phyloP scores from a whole-genome alignment of 2,113 vertebrate genomes.

The Mirza zaza region DNA sequence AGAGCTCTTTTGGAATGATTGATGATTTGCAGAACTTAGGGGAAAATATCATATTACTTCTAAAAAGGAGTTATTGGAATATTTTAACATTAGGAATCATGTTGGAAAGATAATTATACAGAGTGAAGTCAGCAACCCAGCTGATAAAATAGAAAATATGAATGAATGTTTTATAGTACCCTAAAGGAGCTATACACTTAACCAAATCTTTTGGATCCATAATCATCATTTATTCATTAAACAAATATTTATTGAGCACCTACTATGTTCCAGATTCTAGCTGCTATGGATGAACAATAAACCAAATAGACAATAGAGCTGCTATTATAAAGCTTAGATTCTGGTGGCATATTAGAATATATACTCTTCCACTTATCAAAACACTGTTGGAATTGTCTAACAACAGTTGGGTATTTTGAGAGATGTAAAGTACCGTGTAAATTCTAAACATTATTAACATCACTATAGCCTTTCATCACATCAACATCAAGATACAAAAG shows the following conservation, averaged over 20 bases:
- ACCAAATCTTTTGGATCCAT: not conserved
- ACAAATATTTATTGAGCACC: not conserved
- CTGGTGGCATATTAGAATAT: not conserved
- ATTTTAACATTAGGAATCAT: constrained; percentile 21
- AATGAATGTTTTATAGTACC: not conserved
- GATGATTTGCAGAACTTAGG: not conserved
- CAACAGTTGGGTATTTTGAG: not conserved
- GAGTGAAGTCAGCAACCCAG: not conserved
- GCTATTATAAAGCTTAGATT: not conserved
- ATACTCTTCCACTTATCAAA: not conserved
- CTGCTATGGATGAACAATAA: not conserved
- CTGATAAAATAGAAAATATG: not conserved
- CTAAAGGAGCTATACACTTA: not conserved
- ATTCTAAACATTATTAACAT: not conserved
- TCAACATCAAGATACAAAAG: not conserved
- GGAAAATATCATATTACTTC: constrained; percentile 32
- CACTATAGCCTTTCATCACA: not conserved
- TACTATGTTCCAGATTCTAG: not conserved
- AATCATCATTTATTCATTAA: not conserved
- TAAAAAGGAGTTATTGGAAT: constrained; percentile 31
- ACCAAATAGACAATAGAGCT: not conserved
- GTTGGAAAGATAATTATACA: constrained; percentile 34
- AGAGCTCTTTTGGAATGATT: not conserved
- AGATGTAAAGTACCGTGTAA: constrained; percentile 33
- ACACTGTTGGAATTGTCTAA: not conserved